Evolutionary conservation across 1,140 invertebrate species (phyloP), one percentile per base, ranked within the genome.

Genomic region (Danaus plexippus): DNA sequence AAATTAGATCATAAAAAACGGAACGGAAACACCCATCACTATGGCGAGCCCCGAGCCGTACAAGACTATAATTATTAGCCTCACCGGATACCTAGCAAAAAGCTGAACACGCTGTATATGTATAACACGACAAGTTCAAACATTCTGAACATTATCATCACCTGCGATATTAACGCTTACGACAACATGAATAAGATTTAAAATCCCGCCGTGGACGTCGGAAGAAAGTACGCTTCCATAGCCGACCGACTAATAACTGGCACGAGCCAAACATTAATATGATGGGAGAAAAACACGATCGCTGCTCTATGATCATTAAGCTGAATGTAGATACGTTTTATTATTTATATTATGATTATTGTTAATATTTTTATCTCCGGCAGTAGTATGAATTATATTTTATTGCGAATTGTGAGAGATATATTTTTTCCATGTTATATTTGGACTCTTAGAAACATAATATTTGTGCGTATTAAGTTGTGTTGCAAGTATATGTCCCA

Each of bases 71-170:
- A 81, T 81, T 77, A 79, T 75, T 73, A 66, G 64, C 73, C 62
- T 73, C 68, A 57, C 72, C 77, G 75, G 76, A 79, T 76, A 71
- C 67, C 61, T 66, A 67, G 66, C 76, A 81, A 81, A 79, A 81
- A 81, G 73, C 71, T 54, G 69, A 69, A 68, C 61, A 52, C 59
- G 61, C 66, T 67, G 50, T 64, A 64, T 56, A 64, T 57, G 53
- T 61, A 69, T 43, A 43, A 55, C n/a, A 18, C 54, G 40, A 54
- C 56, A 49, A 48, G 52, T 58, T 47, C 9, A 15, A 10, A 52
- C 44, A 11, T 42, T 42, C 44, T 15, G 18, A 44, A 54, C 18
- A 44, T 56, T 45, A 32, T 56, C 4, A 7, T 1, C 32, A 49
- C 49, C 59, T 32, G 12, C 46, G 18, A 67, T 59, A 66, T 52